Percentiles rank a stretch among this genome's conserved stretches.
Evolutionary conservation across 2,113 vertebrate species (phyloP).

Genomic region (Corythaixoides concolor): DNA sequence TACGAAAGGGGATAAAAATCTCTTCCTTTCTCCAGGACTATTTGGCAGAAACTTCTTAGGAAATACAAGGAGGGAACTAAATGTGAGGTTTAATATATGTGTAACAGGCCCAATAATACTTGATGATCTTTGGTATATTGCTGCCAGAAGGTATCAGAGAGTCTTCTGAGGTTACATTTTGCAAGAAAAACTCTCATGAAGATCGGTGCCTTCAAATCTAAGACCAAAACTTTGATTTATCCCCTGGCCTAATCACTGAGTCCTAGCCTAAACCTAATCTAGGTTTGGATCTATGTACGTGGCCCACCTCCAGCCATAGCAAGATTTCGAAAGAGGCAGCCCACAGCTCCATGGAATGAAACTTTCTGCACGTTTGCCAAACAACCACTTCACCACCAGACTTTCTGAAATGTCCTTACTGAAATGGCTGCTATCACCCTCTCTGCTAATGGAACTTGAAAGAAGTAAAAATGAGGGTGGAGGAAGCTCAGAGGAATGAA

Average conservation of each 20-base stretch:
- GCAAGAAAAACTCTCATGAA: neutral
- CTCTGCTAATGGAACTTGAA: neutral
- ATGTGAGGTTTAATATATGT: neutral
- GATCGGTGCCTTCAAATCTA: neutral
- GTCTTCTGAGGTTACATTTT: neutral
- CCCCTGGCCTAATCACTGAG: neutral
- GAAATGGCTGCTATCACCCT: neutral
- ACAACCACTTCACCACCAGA: neutral
- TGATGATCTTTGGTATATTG: neutral
- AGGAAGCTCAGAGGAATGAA: neutral
- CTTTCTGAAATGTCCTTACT: neutral
- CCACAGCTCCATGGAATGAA: neutral
- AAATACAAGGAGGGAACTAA: neutral
- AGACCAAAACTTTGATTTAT: neutral
- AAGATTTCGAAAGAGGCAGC: neutral
- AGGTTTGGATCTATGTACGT: neutral
- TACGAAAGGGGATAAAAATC: neutral
- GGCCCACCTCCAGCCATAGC: neutral
- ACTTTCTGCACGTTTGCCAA: neutral
- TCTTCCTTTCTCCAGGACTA: neutral
- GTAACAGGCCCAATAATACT: neutral
- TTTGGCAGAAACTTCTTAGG: neutral
- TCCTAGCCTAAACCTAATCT: neutral
- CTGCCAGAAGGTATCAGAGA: neutral
- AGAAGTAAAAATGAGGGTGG: neutral